These are phyloP conservation scores for Eupsilia transversa DNA, from an alignment of 2,888 invertebrate genomes.

Conservation along the genomic window DNA sequence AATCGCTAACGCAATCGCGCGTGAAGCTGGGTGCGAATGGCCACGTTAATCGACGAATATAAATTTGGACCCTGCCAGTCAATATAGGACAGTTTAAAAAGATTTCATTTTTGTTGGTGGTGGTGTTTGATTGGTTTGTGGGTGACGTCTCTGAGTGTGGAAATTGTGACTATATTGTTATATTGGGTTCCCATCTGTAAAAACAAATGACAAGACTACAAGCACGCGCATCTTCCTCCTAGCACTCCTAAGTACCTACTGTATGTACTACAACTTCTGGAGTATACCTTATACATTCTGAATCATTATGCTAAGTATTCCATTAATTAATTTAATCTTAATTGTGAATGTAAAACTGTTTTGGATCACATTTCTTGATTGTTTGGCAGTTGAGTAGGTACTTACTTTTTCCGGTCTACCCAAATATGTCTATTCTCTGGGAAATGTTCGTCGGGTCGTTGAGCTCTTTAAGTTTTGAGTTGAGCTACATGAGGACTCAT, in stretches of 20 bases:
- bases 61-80: no score
- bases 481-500: no score
- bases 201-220: no score
- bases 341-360: background rate
- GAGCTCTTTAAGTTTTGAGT: no score
- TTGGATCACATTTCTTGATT: background rate
- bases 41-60: no score
- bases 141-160: no score
- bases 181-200: no score
- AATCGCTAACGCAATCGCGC: conserved; percentile 38
- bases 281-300: background rate
- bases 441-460: background rate
- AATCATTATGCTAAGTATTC: background rate
- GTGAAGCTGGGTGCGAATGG: conserved; percentile 43
- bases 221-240: conserved; percentile 50
- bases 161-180: no score
- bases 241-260: conserved; percentile 24
- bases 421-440: background rate
- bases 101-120: no score
- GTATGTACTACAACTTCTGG: background rate
- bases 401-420: background rate
- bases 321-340: background rate
- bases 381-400: background rate
- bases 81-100: no score
- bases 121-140: no score